These are phyloP conservation scores for Chrysomela aeneicollis DNA, from an alignment of 2,888 invertebrate genomes.

Conservation along the genomic window DNA sequence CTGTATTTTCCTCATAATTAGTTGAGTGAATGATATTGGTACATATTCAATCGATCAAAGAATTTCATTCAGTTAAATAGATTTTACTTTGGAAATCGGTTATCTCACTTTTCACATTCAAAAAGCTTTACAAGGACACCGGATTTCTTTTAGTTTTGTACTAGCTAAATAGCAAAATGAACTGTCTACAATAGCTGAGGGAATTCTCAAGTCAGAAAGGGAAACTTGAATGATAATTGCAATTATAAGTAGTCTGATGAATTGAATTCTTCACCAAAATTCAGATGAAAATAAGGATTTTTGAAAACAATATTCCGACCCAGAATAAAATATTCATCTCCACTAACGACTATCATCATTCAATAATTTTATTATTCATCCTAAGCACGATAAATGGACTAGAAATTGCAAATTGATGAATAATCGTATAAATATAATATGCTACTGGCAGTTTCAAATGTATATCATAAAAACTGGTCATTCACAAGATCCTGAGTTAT, in stretches of 20 bases:
- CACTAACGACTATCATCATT: too few relatives aligned
- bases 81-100: slow-evolving; percentile 44
- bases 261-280: too few relatives aligned
- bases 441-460: too few relatives aligned
- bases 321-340: too few relatives aligned
- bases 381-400: too few relatives aligned
- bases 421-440: too few relatives aligned
- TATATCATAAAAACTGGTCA: too few relatives aligned
- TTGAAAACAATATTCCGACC: too few relatives aligned
- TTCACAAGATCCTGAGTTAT: too few relatives aligned
- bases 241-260: neutral
- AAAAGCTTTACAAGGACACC: slow-evolving; percentile 52
- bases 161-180: slow-evolving; percentile 43
- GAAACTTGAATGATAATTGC: neutral
- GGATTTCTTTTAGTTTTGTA: slow-evolving; percentile 41
- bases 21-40: slow-evolving; percentile 6
- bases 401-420: too few relatives aligned
- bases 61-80: slow-evolving; percentile 9
- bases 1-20: slow-evolving; percentile 4
- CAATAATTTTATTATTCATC: too few relatives aligned
- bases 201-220: slow-evolving; percentile 25
- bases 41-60: neutral
- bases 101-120: slow-evolving; percentile 48
- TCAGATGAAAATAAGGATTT: too few relatives aligned
- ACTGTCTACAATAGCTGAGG: slow-evolving; percentile 35